Percentiles rank a stretch among this genome's conserved stretches.
Evolutionary conservation across 2,113 vertebrate genomes (phyloP).

Genomic region (Prochilodus magdalenae): DNA sequence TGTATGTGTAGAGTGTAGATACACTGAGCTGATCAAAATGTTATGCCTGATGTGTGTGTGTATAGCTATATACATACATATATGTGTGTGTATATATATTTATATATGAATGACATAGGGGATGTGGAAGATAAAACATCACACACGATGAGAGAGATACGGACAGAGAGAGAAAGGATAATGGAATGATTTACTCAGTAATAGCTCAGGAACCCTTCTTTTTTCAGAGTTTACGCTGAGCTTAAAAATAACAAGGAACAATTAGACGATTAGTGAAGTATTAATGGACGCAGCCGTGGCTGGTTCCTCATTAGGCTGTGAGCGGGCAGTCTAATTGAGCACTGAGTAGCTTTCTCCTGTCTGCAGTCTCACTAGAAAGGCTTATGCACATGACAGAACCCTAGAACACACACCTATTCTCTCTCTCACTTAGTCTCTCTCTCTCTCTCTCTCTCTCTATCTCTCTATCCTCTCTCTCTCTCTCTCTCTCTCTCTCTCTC

Average conservation of each 20-base stretch:
- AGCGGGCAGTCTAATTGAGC: conserved; percentile 35
- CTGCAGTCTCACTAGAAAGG: conserved; percentile 19
- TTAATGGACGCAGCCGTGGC: conserved; percentile 37
- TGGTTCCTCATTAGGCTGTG: conserved; percentile 42
- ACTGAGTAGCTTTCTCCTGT: background rate
- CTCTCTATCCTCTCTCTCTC: background rate
- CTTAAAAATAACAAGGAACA: conserved; percentile 25
- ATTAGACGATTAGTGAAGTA: conserved; percentile 51
- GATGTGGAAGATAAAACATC: too few species aligned
- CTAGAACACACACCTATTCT: conserved; percentile 11
- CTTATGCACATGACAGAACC: conserved; percentile 2
- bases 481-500: background rate
- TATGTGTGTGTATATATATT: too few species aligned
- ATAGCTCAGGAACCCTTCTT: background rate
- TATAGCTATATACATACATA: too few species aligned
- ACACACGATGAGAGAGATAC: background rate
- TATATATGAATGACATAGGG: too few species aligned
- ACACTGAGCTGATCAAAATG: too few species aligned
- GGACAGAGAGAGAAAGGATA: background rate
- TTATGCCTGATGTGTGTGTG: too few species aligned
- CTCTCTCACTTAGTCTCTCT: background rate
- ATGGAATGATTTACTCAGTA: background rate
- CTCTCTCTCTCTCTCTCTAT: background rate
- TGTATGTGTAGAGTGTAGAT: too few species aligned
- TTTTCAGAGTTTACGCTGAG: background rate